Conservation (phyloP, 2,113 vertebrate species). For the Zootoca vivipara region DNA sequence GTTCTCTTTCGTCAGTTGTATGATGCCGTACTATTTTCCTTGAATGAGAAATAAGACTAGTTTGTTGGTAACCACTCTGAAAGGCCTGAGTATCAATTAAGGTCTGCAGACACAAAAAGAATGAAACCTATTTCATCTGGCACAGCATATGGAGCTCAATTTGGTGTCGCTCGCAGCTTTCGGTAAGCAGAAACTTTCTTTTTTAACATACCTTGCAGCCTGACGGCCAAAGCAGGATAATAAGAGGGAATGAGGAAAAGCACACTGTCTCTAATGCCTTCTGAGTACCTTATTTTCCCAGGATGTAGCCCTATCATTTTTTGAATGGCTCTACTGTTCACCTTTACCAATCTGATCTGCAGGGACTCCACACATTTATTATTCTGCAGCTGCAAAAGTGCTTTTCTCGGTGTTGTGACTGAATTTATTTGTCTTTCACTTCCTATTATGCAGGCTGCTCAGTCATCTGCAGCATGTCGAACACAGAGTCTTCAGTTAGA, state of each 20-base stretch:
- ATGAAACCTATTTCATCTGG: slow-evolving; percentile 15
- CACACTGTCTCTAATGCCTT: slow-evolving; percentile 33
- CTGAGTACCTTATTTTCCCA: slow-evolving; percentile 47
- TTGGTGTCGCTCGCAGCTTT: slow-evolving; percentile 3
- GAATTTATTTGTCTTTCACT: slow-evolving; percentile 47
- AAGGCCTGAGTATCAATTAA: background rate
- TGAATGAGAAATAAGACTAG: slow-evolving; percentile 17
- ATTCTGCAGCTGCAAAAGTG: slow-evolving; percentile 39
- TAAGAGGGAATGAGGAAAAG: slow-evolving; percentile 34
- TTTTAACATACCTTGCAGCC: slow-evolving; percentile 14
- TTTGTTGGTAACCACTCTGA: background rate
- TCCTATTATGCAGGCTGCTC: background rate
- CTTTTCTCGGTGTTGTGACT: slow-evolving; percentile 1
- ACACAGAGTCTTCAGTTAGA: slow-evolving; percentile 24
- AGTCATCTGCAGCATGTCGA: slow-evolving; percentile 27
- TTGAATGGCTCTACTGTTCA: slow-evolving; percentile 38
- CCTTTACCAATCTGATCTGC: slow-evolving; percentile 27
- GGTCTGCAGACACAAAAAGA: background rate
- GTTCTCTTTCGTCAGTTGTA: background rate
- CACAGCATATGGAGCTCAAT: background rate
- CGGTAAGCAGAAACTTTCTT: background rate
- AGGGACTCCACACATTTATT: slow-evolving; percentile 48
- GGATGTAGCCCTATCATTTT: slow-evolving; percentile 36
- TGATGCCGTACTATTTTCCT: background rate
- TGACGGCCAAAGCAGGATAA: slow-evolving; percentile 37